phyloP scores from a whole-genome alignment of 2,797 vertebrate species.

The Morelia viridis region DNA sequence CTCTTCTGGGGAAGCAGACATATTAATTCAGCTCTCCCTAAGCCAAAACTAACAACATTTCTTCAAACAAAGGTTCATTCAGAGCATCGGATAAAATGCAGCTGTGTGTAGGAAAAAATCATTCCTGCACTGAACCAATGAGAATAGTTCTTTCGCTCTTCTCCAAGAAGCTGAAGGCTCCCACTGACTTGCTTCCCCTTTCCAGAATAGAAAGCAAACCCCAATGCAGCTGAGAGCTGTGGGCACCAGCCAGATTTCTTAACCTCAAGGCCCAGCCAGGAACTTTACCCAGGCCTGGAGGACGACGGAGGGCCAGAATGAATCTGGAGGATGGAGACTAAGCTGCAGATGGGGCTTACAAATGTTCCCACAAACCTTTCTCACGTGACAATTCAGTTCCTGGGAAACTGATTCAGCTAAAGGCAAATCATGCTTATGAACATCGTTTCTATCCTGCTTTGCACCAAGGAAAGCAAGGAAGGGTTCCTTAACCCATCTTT shows the following conservation, averaged over 20 bases:
- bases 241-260: background rate
- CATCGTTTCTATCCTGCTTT: too few species aligned
- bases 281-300: background rate
- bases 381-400: background rate
- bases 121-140: constrained; percentile 6
- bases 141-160: background rate
- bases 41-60: constrained; percentile 75
- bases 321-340: background rate
- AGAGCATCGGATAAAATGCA: constrained; percentile 59
- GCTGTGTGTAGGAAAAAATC: constrained; percentile 37
- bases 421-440: background rate
- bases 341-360: background rate
- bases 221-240: constrained; percentile 26
- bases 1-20: constrained; percentile 51
- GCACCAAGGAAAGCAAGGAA: background rate
- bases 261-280: background rate
- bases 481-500: background rate
- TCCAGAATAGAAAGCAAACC: background rate
- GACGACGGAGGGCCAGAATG: background rate
- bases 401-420: background rate
- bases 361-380: background rate
- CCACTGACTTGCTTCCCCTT: constrained; percentile 14
- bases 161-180: background rate
- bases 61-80: constrained; percentile 72
- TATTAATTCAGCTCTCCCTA: constrained; percentile 60